A percentile compares a stretch with the other conserved stretches of the same genome.
Conservation (phyloP, 1,140 invertebrate species). For the Caerostris darwini region DNA sequence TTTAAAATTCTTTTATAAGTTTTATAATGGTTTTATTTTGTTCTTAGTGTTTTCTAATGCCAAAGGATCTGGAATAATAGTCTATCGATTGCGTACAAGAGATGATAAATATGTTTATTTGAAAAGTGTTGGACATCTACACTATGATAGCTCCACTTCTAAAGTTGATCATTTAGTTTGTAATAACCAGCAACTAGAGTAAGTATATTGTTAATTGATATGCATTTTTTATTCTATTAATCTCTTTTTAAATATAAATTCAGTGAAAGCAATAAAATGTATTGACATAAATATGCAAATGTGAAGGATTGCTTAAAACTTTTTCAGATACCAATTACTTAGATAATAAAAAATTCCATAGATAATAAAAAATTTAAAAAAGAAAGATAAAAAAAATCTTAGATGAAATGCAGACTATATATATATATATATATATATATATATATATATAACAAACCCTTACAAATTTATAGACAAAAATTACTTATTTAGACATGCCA, state of each 20-base stretch:
- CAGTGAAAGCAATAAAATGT: too few species aligned
- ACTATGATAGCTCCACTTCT: conserved; percentile 87
- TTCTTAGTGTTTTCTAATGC: conserved; percentile 90
- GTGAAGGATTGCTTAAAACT: too few species aligned
- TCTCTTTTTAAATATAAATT: background rate
- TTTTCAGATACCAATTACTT: too few species aligned
- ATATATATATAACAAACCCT: too few species aligned
- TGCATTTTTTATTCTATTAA: background rate
- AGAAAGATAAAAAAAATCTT: too few species aligned
- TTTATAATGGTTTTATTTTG: conserved; percentile 68
- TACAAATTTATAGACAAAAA: too few species aligned
- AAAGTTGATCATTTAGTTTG: conserved; percentile 91
- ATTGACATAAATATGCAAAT: too few species aligned
- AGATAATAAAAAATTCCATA: too few species aligned
- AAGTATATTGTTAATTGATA: conserved; percentile 79
- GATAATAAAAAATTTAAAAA: too few species aligned
- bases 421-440: too few species aligned
- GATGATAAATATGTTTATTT: conserved; percentile 91
- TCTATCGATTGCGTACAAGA: conserved; percentile 89
- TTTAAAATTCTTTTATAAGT: background rate
- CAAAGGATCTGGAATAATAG: conserved; percentile 88
- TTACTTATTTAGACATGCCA: too few species aligned
- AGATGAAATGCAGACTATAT: too few species aligned
- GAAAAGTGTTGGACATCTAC: conserved; percentile 89
- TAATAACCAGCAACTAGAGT: conserved; percentile 90